Evolutionary conservation across 2,888 invertebrate genomes (phyloP).

Genomic region (Plagodis pulveraria): DNA sequence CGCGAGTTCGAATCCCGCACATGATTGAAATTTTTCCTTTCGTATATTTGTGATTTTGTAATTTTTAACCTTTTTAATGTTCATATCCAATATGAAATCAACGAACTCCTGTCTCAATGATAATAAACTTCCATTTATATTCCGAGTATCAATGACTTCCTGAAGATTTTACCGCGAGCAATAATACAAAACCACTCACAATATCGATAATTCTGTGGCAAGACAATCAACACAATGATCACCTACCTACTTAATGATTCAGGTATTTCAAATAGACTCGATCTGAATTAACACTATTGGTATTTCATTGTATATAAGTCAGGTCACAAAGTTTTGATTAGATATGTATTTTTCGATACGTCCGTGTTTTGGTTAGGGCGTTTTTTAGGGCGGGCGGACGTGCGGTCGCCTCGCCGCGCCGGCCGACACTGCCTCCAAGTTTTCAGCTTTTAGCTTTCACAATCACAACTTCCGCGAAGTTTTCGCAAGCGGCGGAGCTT

Average conservation of each 20-base stretch:
- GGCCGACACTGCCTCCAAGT: conserved; percentile 45
- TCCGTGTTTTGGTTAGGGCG: conserved; percentile 16
- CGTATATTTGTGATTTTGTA: no score
- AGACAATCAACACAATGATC: not conserved
- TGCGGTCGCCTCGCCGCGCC: conserved; percentile 46
- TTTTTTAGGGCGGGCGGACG: conserved; percentile 41
- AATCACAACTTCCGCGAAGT: conserved; percentile 15
- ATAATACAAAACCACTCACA: not conserved
- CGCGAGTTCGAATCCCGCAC: no score
- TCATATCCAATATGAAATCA: no score
- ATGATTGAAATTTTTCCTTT: no score
- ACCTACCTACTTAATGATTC: no score
- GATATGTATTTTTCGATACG: conserved; percentile 28
- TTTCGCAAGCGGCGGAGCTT: conserved; percentile 5
- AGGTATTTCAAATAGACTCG: no score
- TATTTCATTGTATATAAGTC: not conserved
- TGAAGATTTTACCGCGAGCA: not conserved
- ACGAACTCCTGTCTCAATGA: no score
- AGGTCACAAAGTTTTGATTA: conserved; percentile 6
- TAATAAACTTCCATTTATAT: not conserved
- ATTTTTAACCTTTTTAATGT: no score
- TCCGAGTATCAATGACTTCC: not conserved
- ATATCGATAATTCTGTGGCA: not conserved
- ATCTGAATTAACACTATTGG: not conserved
- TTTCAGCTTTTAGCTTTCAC: conserved; percentile 18